Conservation (phyloP, 2,113 vertebrate genomes). For the Axis porcinus region DNA sequence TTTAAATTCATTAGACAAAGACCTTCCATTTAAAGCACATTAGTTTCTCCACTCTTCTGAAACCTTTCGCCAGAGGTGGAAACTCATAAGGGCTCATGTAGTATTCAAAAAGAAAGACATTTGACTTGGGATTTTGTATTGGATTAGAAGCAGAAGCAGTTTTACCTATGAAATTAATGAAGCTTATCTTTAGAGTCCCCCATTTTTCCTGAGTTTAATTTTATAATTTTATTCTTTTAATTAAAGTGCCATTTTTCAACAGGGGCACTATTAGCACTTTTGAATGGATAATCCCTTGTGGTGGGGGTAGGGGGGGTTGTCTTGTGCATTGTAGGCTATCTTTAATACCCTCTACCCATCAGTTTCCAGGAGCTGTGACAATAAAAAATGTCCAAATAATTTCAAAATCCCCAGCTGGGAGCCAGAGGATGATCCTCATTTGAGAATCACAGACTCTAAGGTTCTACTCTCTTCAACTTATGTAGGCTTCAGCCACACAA, state of each 20-base stretch:
- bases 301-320: rapidly evolving
- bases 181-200: background rate
- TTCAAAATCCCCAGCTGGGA: background rate
- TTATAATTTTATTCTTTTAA: background rate
- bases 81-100: background rate
- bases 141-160: background rate
- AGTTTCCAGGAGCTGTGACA: background rate
- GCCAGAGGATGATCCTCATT: background rate
- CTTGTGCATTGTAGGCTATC: background rate
- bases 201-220: background rate
- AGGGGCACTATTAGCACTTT: rapidly evolving
- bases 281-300: background rate
- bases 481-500: background rate
- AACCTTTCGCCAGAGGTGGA: conserved; percentile 49
- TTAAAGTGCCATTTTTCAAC: background rate
- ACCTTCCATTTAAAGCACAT: conserved; percentile 40
- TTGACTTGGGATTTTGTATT: background rate
- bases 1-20: conserved; percentile 43
- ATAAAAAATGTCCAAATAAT: background rate
- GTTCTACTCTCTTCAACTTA: background rate
- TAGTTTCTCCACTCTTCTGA: conserved; percentile 45
- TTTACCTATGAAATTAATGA: background rate
- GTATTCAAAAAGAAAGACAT: background rate
- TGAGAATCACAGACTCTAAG: background rate
- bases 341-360: background rate